Evolutionary conservation across 2,888 invertebrate genomes (phyloP), one percentile per base, ranked within the genome.

Genomic region (Acrobasis consociella): DNA sequence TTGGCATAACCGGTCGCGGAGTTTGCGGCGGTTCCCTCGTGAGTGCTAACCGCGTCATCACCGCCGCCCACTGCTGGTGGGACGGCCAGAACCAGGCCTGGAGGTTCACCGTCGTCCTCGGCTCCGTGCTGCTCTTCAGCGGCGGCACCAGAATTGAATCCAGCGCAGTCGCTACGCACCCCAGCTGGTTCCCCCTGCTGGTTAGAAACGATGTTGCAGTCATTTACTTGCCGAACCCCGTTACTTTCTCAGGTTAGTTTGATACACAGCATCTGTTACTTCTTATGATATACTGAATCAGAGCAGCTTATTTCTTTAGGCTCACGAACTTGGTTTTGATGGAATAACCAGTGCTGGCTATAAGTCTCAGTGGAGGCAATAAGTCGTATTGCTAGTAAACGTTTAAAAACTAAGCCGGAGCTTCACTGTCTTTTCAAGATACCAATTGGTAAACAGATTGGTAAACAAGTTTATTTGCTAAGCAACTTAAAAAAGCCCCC

Each of bases 1-100:
- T 73, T 5, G 75, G 73, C 16, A 53, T 67, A 0, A 59, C 51
- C 16, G 76, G 75, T 13, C 71, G 70, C 2, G 83, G 78, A 38
- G 66, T 86, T 0, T 87, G 87, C 55, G 86, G 87, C 2, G 86
- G 77, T 51, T 78, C 83, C 3, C 70, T 87, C 0, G 31, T 87
- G 49, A 77, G 66, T 22, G 5, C 63, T 2, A 69, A 67, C 59
- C 73, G 80, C 9, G 70, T 85, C 1, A 38, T 82, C 11, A 86
- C 86, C 0, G 87, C 87, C 42, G 87, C 86, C n/a, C 87, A 87
- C 65, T 87, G 87, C 69, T 87, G 87, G 87, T 77, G 64, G 49
- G 87, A 87, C 56, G 87, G 87, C n/a, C 0, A 22, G 0, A 71
- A 81, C 67, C 83, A 83, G 55, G 86, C 74, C 1, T 82, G 79